Base-by-base conservation (phyloP, 1,140 invertebrate genomes). In the Drosophila albomicans region DNA sequence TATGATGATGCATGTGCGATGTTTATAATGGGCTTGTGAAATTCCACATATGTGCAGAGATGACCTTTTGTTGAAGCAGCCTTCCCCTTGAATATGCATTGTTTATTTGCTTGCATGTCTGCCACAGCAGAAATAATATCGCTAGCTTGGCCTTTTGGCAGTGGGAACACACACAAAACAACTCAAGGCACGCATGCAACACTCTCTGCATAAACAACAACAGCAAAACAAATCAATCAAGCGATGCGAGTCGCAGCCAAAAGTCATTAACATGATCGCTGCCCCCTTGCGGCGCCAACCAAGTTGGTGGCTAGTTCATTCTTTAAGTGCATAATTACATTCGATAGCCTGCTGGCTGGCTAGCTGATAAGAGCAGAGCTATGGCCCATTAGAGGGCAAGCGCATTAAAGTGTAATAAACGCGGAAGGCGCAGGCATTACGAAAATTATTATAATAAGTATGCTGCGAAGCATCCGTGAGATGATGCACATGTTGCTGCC, bases 61-160 rank as follows among this genome's bases (percentile, higher is more conserved):
- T 81, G 80, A 86, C 79, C 79, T 82, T 25, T 68, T 61, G 48
- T 16, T 38, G 45, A 10, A 13, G 75, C 77, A 64, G 78, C 79
- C 79, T 73, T 82, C 82, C 71, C 84, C 76, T 84, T 79, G 84
- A 78, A 71, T 61, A 41, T 66, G 72, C 66, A 84, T 79, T 78
- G 82, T 87, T 79, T 76, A 65, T 67, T 41, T 51, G 71, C 51
- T 70, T 41, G 62, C 75, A 69, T 79, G 58, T 82, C 51, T 58
- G 46, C 46, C 7, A 46, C 73, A 75, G 30, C 6, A 66, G 68
- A 69, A 84, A 85, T 70, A 81, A 78, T 85, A 81, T 85, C 63
- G 74, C 78, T 85, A 86, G 75, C 69, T 59, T 58, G 58, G 80
- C 71, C 71, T 56, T 70, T 57, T 77, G 65, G 57, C 70, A 65